phyloP scores from a whole-genome alignment of 2,888 invertebrate species.

The Phoronis australis region DNA sequence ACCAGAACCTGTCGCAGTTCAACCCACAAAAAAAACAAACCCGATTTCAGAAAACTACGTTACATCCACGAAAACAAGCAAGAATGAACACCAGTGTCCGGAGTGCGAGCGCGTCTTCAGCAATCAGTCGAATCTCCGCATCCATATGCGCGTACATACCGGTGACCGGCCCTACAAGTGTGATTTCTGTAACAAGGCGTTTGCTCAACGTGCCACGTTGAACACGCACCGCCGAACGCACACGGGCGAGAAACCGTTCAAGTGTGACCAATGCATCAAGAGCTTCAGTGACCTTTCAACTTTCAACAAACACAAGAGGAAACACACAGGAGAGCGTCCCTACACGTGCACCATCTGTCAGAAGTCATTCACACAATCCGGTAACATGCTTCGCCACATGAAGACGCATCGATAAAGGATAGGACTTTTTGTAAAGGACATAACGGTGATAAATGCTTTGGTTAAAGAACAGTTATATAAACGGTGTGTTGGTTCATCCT shows the following conservation, averaged over 20 bases:
- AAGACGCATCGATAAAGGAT: too few relatives aligned
- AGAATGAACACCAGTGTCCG: slow-evolving; percentile 93
- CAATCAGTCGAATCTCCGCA: slow-evolving; percentile 14
- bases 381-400: too few relatives aligned
- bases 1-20: too few relatives aligned
- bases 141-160: slow-evolving; percentile 17
- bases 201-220: background rate
- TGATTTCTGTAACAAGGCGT: slow-evolving; percentile 12
- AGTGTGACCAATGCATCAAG: background rate
- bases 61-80: too few relatives aligned
- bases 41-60: too few relatives aligned
- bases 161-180: slow-evolving; percentile 17
- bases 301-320: background rate
- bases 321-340: background rate
- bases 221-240: background rate
- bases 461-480: too few relatives aligned
- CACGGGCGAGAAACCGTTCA: background rate
- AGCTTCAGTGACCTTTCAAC: background rate
- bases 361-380: too few relatives aligned
- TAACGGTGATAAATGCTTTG: too few relatives aligned
- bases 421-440: too few relatives aligned
- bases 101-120: slow-evolving; percentile 75
- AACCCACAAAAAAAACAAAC: too few relatives aligned
- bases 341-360: background rate
- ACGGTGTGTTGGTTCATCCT: too few relatives aligned